Conservation (phyloP, 2,113 vertebrate species). For the Puma concolor region DNA sequence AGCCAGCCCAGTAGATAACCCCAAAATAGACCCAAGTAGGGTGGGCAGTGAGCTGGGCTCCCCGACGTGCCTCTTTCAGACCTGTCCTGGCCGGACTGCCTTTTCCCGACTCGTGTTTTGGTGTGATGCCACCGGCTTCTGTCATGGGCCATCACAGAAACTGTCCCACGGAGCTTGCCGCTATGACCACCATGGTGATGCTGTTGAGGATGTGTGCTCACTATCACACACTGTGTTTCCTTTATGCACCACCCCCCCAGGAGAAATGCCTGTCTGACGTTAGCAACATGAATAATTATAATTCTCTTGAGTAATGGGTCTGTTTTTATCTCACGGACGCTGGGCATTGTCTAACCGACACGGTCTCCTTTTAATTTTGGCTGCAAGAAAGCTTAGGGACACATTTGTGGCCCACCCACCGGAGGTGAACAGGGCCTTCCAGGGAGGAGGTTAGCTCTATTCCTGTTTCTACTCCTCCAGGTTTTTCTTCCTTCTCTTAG, state of each 20-base stretch:
- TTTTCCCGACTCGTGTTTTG: background rate
- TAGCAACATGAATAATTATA: constrained; percentile 63
- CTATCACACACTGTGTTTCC: constrained; percentile 44
- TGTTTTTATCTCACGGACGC: constrained; percentile 70
- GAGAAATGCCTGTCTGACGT: constrained; percentile 70
- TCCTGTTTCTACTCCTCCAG: background rate
- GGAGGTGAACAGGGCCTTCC: constrained; percentile 4
- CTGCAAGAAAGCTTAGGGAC: constrained; percentile 25
- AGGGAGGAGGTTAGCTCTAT: background rate
- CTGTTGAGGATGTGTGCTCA: background rate
- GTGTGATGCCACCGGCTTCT: background rate
- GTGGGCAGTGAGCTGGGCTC: background rate
- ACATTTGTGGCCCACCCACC: constrained; percentile 43
- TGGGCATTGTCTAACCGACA: constrained; percentile 49
- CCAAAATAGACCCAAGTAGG: background rate
- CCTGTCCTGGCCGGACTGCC: background rate
- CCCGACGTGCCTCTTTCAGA: background rate
- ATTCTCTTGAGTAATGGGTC: constrained; percentile 69
- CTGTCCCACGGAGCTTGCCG: background rate
- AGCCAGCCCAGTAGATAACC: background rate
- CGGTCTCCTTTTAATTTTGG: constrained; percentile 63
- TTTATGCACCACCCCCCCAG: constrained; percentile 43
- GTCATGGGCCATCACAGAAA: background rate
- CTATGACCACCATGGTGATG: background rate
- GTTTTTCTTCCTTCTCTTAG: constrained; percentile 10